Conservation (phyloP, 1,140 invertebrate genomes). For the Ptiloglossa arizonensis region DNA sequence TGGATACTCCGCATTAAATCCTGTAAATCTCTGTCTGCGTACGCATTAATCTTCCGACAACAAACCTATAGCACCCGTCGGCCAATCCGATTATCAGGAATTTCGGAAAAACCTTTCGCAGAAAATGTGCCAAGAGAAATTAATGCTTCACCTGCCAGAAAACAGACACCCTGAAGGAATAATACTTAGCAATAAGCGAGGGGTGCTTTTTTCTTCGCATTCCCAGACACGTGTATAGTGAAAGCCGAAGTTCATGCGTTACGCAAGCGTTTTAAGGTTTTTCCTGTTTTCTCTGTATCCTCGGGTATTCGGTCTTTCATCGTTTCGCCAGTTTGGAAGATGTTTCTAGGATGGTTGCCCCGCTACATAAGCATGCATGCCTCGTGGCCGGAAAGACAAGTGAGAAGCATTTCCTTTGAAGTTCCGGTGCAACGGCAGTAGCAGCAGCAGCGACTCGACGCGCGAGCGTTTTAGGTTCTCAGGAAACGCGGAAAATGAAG, state of each 20-base stretch:
- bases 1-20: too few relatives aligned
- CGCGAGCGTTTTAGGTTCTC: too few relatives aligned
- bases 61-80: too few relatives aligned
- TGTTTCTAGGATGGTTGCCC: too few relatives aligned
- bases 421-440: not conserved
- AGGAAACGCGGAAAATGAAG: not conserved
- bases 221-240: not conserved
- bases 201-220: not conserved
- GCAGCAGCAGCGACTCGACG: too few relatives aligned
- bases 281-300: too few relatives aligned
- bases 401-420: not conserved
- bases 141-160: too few relatives aligned
- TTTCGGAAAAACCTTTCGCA: too few relatives aligned
- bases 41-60: too few relatives aligned
- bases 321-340: not conserved
- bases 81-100: too few relatives aligned
- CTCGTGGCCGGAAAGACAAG: not conserved
- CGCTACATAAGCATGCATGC: not conserved
- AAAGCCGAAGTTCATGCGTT: not conserved
- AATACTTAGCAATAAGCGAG: not conserved
- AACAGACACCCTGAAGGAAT: not conserved
- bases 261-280: not conserved
- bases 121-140: too few relatives aligned
- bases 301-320: not conserved
- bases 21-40: too few relatives aligned